Conservation (phyloP, 2,888 invertebrate species). For the Sminthurides aquaticus region DNA sequence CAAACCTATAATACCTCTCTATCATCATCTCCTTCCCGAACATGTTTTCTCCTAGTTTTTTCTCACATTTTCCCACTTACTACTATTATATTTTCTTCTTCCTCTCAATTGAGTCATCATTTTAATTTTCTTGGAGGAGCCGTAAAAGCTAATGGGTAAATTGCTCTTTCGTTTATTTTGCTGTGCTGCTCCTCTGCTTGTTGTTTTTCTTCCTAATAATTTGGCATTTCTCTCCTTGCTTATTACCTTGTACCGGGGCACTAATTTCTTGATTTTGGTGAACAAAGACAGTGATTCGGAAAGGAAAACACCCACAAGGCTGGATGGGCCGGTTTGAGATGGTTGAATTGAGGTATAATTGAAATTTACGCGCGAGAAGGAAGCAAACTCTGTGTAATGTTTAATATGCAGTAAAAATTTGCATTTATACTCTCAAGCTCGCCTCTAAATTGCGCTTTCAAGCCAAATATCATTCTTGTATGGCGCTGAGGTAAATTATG, state of each 20-base stretch:
- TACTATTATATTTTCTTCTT: not conserved
- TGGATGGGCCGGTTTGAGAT: too few species aligned
- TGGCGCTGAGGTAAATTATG: too few species aligned
- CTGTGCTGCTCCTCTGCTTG: not conserved
- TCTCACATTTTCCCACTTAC: not conserved
- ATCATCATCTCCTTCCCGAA: not conserved
- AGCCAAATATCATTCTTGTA: not conserved
- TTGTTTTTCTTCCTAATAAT: not conserved
- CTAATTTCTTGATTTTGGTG: not conserved
- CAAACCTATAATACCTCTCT: not conserved
- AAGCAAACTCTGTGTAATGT: not conserved
- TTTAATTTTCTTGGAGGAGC: not conserved
- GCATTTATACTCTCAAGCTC: not conserved
- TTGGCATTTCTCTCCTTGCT: not conserved
- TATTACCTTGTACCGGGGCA: not conserved
- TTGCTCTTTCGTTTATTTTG: not conserved
- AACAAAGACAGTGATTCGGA: not conserved
- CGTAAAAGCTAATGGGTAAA: not conserved
- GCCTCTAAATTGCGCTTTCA: not conserved
- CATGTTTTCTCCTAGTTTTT: not conserved
- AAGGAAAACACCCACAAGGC: not conserved
- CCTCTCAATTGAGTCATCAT: not conserved
- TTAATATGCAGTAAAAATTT: not conserved
- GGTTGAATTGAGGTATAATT: not conserved
- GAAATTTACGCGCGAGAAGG: not conserved